phyloP scores from a whole-genome alignment of 2,797 vertebrate genomes.

The Ficedula albicollis region DNA sequence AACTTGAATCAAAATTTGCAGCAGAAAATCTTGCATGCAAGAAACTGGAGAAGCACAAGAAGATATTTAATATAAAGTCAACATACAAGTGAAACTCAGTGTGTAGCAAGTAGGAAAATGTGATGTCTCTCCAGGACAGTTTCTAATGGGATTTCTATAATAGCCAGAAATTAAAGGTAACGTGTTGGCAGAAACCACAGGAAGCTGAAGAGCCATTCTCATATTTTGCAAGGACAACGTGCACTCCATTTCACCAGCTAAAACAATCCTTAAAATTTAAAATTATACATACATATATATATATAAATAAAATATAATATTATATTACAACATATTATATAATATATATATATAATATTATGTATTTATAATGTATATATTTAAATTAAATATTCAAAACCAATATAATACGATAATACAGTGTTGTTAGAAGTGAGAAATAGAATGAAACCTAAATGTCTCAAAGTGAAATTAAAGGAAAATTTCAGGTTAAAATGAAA shows the following conservation, averaged over 20 bases:
- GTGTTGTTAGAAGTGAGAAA: background rate
- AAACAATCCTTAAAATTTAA: background rate
- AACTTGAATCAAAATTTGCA: background rate
- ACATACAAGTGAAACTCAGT: background rate
- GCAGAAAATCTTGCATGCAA: background rate
- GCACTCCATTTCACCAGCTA: background rate
- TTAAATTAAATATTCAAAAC: too few relatives aligned
- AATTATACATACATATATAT: background rate
- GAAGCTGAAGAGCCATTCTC: background rate
- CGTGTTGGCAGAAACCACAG: background rate
- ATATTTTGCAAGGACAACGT: background rate
- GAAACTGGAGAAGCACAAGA: background rate
- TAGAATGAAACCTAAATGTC: background rate
- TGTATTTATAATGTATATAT: too few relatives aligned
- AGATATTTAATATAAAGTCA: background rate
- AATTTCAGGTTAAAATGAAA: slow-evolving; percentile 19
- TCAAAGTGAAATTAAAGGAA: slow-evolving; percentile 16
- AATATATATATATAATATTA: too few relatives aligned
- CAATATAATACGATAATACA: background rate
- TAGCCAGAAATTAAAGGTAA: background rate
- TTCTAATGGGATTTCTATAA: background rate
- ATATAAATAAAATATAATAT: too few relatives aligned
- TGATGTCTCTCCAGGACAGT: background rate
- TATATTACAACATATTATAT: too few relatives aligned
- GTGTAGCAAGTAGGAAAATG: background rate